These are phyloP conservation scores for Trichogramma pretiosum DNA, from an alignment of 1,140 invertebrate genomes.

Conservation along the genomic window DNA sequence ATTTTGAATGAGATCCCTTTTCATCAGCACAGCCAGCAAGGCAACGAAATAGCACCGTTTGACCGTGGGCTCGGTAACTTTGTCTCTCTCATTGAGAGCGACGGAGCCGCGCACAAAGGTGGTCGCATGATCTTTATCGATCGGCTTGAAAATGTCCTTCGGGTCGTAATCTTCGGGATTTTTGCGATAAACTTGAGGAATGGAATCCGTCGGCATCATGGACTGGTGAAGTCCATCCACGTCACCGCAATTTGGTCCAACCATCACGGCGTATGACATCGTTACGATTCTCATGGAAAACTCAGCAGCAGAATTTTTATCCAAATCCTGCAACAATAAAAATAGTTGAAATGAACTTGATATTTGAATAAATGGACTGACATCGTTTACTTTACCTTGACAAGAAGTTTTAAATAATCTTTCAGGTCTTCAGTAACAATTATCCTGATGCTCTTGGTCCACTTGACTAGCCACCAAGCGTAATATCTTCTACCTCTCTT, in stretches of 20 bases:
- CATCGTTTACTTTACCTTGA: constrained; percentile 8
- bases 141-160: constrained; percentile 25
- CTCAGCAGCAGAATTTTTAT: constrained; percentile 12
- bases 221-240: constrained; percentile 29
- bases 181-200: constrained; percentile 28
- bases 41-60: constrained; percentile 41
- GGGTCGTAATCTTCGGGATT: constrained; percentile 22
- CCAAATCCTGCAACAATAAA: constrained; percentile 24
- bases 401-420: constrained; percentile 34
- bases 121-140: constrained; percentile 20
- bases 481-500: constrained; percentile 29
- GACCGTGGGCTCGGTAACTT: constrained; percentile 28
- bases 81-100: constrained; percentile 24
- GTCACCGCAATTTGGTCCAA: constrained; percentile 31
- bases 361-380: background rate
- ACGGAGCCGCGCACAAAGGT: constrained; percentile 32
- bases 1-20: constrained; percentile 36
- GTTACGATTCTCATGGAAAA: constrained; percentile 33
- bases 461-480: constrained; percentile 33
- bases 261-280: constrained; percentile 34
- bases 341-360: background rate
- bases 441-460: constrained; percentile 31
- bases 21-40: constrained; percentile 31
- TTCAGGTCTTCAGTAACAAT: constrained; percentile 26
- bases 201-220: constrained; percentile 19